Percentiles rank a stretch among this genome's conserved stretches.
phyloP scores from a whole-genome alignment of 2,797 vertebrate species.

The Myotis vivesi region DNA sequence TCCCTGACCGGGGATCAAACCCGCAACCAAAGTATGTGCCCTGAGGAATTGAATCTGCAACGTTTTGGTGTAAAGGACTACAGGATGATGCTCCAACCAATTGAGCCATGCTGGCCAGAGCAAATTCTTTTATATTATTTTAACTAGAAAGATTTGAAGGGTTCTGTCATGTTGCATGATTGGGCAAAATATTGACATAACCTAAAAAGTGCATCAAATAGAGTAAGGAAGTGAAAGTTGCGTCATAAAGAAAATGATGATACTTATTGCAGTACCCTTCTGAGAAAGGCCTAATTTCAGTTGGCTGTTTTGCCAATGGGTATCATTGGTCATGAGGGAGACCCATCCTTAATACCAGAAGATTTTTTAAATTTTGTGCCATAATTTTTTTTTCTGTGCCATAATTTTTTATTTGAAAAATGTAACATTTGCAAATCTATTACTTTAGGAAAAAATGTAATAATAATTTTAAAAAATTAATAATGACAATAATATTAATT shows the following conservation, averaged over 20 bases:
- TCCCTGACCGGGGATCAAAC: no score
- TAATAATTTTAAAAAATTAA: neutral
- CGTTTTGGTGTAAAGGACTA: neutral
- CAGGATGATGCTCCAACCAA: neutral
- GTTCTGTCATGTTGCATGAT: neutral
- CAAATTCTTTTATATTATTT: slow-evolving; percentile 38
- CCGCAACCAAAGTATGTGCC: no score
- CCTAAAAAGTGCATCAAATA: slow-evolving; percentile 17
- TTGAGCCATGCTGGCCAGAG: neutral
- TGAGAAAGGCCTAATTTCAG: slow-evolving; percentile 37
- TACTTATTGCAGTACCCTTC: neutral
- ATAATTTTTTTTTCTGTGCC: no score
- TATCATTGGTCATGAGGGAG: neutral
- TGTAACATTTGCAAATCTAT: neutral
- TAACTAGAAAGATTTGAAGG: slow-evolving; percentile 35
- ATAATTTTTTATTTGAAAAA: slow-evolving; percentile 6
- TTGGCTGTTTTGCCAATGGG: neutral
- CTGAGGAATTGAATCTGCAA: neutral
- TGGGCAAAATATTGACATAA: neutral
- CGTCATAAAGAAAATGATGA: neutral
- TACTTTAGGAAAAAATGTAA: slow-evolving; percentile 13
- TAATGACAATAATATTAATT: neutral
- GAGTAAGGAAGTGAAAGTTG: slow-evolving; percentile 62
- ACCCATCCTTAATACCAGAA: neutral
- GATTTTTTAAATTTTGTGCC: neutral